Evolutionary conservation across 2,888 invertebrate genomes (phyloP).

Genomic region (Sussaba pulchella): DNA sequence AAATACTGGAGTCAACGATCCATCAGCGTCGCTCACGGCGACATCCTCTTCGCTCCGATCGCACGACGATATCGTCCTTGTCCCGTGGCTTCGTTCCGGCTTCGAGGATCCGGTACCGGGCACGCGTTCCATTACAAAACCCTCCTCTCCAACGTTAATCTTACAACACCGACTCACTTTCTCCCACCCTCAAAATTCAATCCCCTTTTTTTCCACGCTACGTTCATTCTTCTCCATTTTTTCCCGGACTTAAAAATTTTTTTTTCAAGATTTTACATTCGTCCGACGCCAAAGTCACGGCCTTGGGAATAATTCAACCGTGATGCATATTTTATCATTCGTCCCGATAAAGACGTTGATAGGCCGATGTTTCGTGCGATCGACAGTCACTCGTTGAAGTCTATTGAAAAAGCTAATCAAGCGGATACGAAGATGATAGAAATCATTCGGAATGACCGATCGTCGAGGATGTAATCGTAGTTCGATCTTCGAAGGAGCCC

Average conservation of each 20-base stretch:
- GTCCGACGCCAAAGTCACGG: slow-evolving; percentile 12
- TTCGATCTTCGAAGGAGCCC: slow-evolving; percentile 16
- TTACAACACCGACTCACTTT: too few species aligned
- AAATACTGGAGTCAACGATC: slow-evolving; percentile 26
- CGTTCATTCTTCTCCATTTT: too few species aligned
- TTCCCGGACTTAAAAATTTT: too few species aligned
- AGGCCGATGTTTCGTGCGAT: background rate
- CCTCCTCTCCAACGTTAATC: too few species aligned
- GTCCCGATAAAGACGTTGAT: slow-evolving; percentile 42
- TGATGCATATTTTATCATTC: too few species aligned
- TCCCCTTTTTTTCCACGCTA: slow-evolving; percentile 6
- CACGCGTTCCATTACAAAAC: background rate
- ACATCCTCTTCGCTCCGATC: slow-evolving; percentile 2
- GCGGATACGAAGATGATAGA: slow-evolving; percentile 52
- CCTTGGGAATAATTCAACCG: slow-evolving; percentile 49
- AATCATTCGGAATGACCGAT: slow-evolving; percentile 42
- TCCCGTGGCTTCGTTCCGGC: slow-evolving; percentile 26
- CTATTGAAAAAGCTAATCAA: slow-evolving; percentile 46
- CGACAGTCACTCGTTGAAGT: slow-evolving; percentile 23
- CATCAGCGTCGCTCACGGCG: background rate
- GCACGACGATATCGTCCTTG: background rate
- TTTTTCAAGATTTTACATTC: too few species aligned
- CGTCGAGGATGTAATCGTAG: slow-evolving; percentile 17
- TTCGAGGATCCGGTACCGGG: slow-evolving; percentile 24
- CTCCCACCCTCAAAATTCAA: background rate